phyloP scores from a whole-genome alignment of 92 coral and sea anemone species.

The Plumapathes pennacea region DNA sequence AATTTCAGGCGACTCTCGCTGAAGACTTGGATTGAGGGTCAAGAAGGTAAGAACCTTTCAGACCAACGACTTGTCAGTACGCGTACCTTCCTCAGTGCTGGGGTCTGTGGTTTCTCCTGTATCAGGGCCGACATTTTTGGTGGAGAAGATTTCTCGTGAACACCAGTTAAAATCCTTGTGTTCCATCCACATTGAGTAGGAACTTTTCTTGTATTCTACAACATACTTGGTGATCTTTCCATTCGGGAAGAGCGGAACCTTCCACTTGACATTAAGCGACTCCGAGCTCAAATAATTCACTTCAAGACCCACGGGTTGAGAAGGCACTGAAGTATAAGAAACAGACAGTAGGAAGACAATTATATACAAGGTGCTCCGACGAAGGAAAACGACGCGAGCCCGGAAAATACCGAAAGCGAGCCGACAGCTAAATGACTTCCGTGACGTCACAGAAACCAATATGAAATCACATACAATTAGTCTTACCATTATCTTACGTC shows the following conservation, averaged over 20 bases:
- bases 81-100: no score
- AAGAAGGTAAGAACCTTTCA: not conserved
- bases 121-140: conserved; percentile 3
- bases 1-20: no score
- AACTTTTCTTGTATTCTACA: conserved; percentile 58
- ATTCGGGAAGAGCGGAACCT: conserved; percentile 86
- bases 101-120: conserved; percentile 7
- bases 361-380: no score
- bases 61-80: conserved; percentile 20
- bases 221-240: conserved; percentile 83
- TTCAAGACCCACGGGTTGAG: conserved; percentile 81
- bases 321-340: conserved; percentile 64
- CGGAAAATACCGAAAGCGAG: no score
- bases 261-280: conserved; percentile 84
- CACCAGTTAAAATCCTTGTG: conserved; percentile 80
- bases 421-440: no score
- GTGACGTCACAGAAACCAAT: no score
- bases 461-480: no score
- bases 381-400: no score
- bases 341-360: no score
- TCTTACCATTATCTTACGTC: no score
- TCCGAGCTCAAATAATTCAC: conserved; percentile 70
- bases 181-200: conserved; percentile 77
- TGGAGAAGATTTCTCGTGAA: conserved; percentile 48
- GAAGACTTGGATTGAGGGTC: not conserved